phyloP scores from a whole-genome alignment of 2,113 vertebrate genomes.

The Rhinoderma darwinii region DNA sequence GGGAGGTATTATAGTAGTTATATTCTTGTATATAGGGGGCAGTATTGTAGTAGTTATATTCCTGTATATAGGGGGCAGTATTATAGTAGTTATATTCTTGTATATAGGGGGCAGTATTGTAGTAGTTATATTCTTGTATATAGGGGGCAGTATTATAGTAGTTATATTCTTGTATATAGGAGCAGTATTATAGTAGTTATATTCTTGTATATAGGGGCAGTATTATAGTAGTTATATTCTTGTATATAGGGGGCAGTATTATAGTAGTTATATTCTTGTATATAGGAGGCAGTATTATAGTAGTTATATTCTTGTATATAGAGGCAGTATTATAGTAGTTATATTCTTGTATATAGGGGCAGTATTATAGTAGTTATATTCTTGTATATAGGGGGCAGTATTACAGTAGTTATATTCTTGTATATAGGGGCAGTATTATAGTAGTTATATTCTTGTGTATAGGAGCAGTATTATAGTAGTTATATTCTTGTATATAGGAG shows the following conservation, averaged over 20 bases:
- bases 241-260: not conserved
- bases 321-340: not conserved
- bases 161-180: too few relatives aligned
- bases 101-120: not conserved
- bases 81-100: constrained; percentile 10
- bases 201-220: too few relatives aligned
- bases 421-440: too few relatives aligned
- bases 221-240: too few relatives aligned
- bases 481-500: too few relatives aligned
- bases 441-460: too few relatives aligned
- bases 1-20: not conserved
- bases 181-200: too few relatives aligned
- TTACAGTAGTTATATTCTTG: constrained; percentile 1
- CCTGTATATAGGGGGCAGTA: not conserved
- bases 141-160: too few relatives aligned
- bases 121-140: too few relatives aligned
- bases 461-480: too few relatives aligned
- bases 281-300: constrained; percentile 2
- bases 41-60: constrained; percentile 12
- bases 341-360: not conserved
- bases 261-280: not conserved
- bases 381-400: not conserved
- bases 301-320: constrained; percentile 11
- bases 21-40: not conserved
- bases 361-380: constrained; percentile 7